phyloP scores from a whole-genome alignment of 2,888 invertebrate genomes.

The Gymnoscelis rufifasciata region DNA sequence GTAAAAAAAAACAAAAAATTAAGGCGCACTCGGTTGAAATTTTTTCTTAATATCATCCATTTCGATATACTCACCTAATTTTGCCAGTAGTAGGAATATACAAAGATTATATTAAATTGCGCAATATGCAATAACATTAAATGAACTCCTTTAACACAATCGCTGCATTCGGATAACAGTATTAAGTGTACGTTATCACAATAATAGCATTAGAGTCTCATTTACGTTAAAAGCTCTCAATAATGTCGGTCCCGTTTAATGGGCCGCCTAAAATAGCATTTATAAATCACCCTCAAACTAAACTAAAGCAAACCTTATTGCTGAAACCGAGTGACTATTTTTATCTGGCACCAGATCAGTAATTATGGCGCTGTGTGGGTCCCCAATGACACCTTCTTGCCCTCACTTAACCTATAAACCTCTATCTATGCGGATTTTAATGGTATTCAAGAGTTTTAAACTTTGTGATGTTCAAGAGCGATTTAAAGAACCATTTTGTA shows the following conservation, averaged over 20 bases:
- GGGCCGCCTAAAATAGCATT: constrained; percentile 32
- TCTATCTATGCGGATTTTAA: constrained; percentile 38
- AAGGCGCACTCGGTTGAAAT: too few relatives aligned
- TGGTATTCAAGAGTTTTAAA: constrained; percentile 28
- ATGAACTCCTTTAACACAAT: not conserved
- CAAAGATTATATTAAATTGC: too few relatives aligned
- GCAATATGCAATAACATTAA: too few relatives aligned
- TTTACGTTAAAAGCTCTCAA: constrained; percentile 50
- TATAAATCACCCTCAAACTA: constrained; percentile 25
- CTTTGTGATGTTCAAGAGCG: constrained; percentile 7
- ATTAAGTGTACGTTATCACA: constrained; percentile 26
- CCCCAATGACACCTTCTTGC: constrained; percentile 18
- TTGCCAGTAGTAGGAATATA: too few relatives aligned
- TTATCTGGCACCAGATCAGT: constrained; percentile 7
- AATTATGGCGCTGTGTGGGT: constrained; percentile 23
- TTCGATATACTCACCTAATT: too few relatives aligned
- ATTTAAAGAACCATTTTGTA: not conserved
- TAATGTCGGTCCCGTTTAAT: constrained; percentile 43
- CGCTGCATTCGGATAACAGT: not conserved
- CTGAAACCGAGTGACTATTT: constrained; percentile 5
- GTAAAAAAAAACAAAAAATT: too few relatives aligned
- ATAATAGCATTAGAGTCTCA: constrained; percentile 42
- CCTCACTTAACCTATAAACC: constrained; percentile 54
- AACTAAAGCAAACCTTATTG: constrained; percentile 17
- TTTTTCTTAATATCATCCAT: too few relatives aligned